Evolutionary conservation across 2,888 invertebrate genomes (phyloP).

Genomic region (Lasioglossum malachurum): DNA sequence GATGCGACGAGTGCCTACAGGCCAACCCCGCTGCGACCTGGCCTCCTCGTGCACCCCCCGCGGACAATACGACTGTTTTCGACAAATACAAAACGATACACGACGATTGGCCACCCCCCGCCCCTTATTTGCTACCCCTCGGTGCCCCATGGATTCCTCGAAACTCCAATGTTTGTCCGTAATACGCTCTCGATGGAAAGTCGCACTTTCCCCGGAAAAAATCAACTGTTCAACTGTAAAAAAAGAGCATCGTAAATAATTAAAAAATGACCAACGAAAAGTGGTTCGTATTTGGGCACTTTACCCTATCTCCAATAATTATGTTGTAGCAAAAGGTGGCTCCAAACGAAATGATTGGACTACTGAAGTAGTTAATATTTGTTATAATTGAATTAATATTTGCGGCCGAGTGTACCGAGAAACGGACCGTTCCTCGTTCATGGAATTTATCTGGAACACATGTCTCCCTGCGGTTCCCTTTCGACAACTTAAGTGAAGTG

Average conservation of each 20-base stretch:
- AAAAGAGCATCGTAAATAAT: too few species aligned
- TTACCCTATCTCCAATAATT: too few species aligned
- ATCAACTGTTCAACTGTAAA: background rate
- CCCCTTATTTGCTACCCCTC: background rate
- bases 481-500: slow-evolving; percentile 40
- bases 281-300: too few species aligned
- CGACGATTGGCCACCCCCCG: slow-evolving; percentile 53
- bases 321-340: too few species aligned
- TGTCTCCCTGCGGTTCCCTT: slow-evolving; percentile 38
- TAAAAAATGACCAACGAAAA: too few species aligned
- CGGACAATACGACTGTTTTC: slow-evolving; percentile 75
- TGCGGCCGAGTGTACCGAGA: background rate
- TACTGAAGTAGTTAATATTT: background rate
- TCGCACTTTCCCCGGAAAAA: background rate
- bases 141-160: background rate
- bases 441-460: slow-evolving; percentile 35
- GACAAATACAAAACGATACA: slow-evolving; percentile 76
- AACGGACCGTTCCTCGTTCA: background rate
- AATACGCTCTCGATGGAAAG: background rate
- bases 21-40: slow-evolving; percentile 74
- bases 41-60: slow-evolving; percentile 62
- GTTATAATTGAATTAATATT: background rate
- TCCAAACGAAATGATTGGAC: background rate
- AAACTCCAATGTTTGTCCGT: background rate
- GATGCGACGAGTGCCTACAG: slow-evolving; percentile 80